A percentile compares a stretch with the other conserved stretches of the same genome.
Conservation (phyloP, 2,888 invertebrate genomes). For the Chymomyza procnemis region DNA sequence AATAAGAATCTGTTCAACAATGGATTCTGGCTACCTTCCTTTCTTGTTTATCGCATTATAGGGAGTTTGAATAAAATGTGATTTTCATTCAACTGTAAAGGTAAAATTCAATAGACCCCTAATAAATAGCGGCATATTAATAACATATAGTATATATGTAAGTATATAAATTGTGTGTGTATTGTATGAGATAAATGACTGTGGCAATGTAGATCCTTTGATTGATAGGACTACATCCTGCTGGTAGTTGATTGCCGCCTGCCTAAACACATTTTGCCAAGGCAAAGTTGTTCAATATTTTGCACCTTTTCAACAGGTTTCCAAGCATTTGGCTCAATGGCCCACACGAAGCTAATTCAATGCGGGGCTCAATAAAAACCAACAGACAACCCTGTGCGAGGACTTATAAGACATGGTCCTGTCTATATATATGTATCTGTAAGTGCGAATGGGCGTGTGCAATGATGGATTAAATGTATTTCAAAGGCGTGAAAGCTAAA, state of each 20-base stretch:
- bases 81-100: neutral
- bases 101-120: constrained; percentile 10
- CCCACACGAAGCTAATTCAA: constrained; percentile 57
- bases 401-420: constrained; percentile 16
- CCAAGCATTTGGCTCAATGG: constrained; percentile 29
- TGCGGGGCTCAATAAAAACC: constrained; percentile 62
- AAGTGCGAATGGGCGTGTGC: constrained; percentile 23
- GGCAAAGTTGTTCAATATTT: constrained; percentile 50
- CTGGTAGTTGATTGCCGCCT: constrained; percentile 27
- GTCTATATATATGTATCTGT: constrained; percentile 14
- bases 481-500: constrained; percentile 73
- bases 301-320: constrained; percentile 70
- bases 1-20: constrained; percentile 14
- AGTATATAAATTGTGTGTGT: constrained; percentile 12
- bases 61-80: constrained; percentile 2
- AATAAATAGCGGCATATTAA: constrained; percentile 61
- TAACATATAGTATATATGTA: constrained; percentile 44
- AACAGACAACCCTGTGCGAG: constrained; percentile 44
- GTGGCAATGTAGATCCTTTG: constrained; percentile 53
- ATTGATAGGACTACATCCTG: constrained; percentile 52
- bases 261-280: constrained; percentile 63
- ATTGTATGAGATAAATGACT: constrained; percentile 9
- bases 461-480: constrained; percentile 72
- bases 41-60: neutral
- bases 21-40: neutral